These are phyloP conservation scores for Enteromius fasciolatus DNA, from an alignment of 2,797 vertebrate genomes.

Conservation along the genomic window DNA sequence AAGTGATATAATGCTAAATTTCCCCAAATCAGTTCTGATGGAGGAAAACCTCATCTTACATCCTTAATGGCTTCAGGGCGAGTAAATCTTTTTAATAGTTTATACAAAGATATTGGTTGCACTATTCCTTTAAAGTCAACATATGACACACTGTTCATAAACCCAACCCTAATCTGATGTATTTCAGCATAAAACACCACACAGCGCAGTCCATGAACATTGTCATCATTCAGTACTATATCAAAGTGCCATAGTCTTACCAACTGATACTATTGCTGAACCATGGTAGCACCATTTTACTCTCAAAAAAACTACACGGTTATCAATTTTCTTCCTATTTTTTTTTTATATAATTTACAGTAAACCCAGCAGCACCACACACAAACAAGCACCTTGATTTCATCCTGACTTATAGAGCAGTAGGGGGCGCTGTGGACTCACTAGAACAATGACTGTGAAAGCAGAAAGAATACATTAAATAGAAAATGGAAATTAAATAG, in stretches of 20 bases:
- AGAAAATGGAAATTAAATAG: neutral
- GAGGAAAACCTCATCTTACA: neutral
- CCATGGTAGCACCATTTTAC: neutral
- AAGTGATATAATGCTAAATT: neutral
- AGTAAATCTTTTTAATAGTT: neutral
- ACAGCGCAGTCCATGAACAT: neutral
- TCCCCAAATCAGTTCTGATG: neutral
- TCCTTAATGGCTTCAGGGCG: neutral
- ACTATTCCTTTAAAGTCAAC: neutral
- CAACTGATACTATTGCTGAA: neutral
- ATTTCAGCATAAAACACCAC: neutral
- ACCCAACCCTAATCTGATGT: neutral
- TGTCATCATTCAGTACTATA: neutral
- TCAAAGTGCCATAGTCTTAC: neutral
- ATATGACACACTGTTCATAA: neutral
- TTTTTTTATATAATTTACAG: no score
- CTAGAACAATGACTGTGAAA: neutral
- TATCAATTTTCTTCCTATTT: neutral
- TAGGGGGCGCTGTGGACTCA: slow-evolving; percentile 46
- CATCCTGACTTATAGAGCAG: neutral
- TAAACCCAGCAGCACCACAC: neutral
- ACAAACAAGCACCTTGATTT: neutral
- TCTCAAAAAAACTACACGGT: neutral
- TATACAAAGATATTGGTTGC: no score
- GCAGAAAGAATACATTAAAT: neutral